Evolutionary conservation across 2,113 vertebrate genomes (phyloP).

Genomic region (Abramis brama): DNA sequence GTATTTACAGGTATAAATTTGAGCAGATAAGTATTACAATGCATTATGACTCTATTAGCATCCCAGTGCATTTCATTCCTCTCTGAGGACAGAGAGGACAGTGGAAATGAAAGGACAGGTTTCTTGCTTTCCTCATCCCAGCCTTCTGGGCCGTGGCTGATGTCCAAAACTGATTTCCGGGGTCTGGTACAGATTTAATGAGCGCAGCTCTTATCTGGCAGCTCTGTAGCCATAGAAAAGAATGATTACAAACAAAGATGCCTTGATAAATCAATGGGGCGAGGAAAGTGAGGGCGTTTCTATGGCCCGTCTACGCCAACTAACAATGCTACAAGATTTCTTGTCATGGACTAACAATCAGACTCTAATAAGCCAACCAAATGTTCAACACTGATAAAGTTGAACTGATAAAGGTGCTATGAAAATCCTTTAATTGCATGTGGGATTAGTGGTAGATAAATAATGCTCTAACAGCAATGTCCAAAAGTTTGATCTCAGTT

Average conservation of each 20-base stretch:
- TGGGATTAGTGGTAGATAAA: neutral
- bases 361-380: neutral
- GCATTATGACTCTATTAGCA: neutral
- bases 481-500: neutral
- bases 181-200: slow-evolving; percentile 62
- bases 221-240: slow-evolving; percentile 64
- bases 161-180: slow-evolving; percentile 44
- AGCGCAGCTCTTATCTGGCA: slow-evolving; percentile 63
- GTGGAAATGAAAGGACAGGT: neutral
- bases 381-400: neutral
- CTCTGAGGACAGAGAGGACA: neutral
- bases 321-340: slow-evolving; percentile 24
- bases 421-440: neutral
- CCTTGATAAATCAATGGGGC: slow-evolving; percentile 61
- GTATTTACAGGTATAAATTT: neutral
- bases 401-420: neutral
- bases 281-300: neutral
- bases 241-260: slow-evolving; percentile 63
- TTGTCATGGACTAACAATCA: slow-evolving; percentile 1
- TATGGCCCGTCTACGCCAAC: neutral
- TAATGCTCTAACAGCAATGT: neutral
- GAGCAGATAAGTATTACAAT: neutral
- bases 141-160: neutral
- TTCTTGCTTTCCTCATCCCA: neutral
- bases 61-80: neutral